Base-by-base conservation (phyloP, 1,140 invertebrate species). In the Phthorimaea operculella region DNA sequence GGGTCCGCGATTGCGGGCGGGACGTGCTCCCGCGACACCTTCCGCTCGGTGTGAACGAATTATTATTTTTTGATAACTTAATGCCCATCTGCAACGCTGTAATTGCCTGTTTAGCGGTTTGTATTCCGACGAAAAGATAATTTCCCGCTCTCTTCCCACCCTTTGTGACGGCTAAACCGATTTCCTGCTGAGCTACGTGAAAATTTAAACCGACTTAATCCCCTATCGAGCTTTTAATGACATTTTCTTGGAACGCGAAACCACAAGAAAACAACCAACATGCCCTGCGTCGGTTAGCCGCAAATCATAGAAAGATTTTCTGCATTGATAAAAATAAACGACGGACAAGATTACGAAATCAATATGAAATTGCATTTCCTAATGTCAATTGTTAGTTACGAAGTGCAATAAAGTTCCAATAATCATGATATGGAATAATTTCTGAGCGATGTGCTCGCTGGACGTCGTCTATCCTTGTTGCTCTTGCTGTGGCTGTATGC, bases 391-490 rank as follows among this genome's bases (percentile, higher is more conserved):
- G 82, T 85, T 82, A 83, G 82, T 83, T 83, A 83, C 78, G 69
- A 77, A 83, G 79, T 83, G 79, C 82, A 83, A 83, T 83, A 84
- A 84, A 83, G 77, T 83, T 83, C 78, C 81, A 83, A 83, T 82
- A 80, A 83, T 85, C 79, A 85, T 83, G 76, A 85, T 85, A 85
- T 83, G 81, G 72, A 83, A 84, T 84, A 84, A 85, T 85, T 85
- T 72, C 67, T 76, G 74, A 68, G 62, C 76, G 79, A 80, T 83
- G 79, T 72, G 70, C 70, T 63, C 65, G 63, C 51, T 63, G 65
- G 66, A 55, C 33, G 21, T 44, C 52, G 59, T 69, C 53, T 59
- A 55, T 71, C 15, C 45, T 47, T 47, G 14, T 47, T 11, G 17
- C 76, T 73, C 74, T 66, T 39, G 81, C 71, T 58, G 52, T 48